Base-by-base conservation (phyloP, 2,797 vertebrate species). In the Gallinago nigripennis region DNA sequence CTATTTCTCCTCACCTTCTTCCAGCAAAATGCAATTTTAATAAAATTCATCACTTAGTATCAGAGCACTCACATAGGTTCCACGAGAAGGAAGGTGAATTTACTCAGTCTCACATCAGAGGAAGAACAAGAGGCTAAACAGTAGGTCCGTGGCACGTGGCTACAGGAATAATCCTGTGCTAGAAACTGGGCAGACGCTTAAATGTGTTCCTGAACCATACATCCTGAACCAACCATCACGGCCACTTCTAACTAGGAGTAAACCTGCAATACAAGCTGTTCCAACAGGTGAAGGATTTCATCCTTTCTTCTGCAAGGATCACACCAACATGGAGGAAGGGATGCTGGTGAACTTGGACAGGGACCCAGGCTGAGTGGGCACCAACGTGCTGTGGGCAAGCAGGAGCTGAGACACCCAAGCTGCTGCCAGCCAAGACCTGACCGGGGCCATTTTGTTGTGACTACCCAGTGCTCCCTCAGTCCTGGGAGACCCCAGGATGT, bases 301-400 rank as follows among this genome's bases (percentile, higher is more conserved):
- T 73, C 27, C 12, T 73, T 69, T 48, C 65, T 58, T 88, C 65
- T 51, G 17, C 51, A 80, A 76, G n/a, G 19, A 8, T 70, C 25
- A 23, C 30, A 66, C 23, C 58, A 76, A 17, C 23, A n/a, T 16
- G 12, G 9, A 25, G 9, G 30, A 70, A 65, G 27, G 0, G 6
- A 48, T 46, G 27, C 30, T 61, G 37, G 17, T 30, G 46, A 65
- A 51, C 48, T 24, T 68, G 76, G n/a, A 30, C 43, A 58, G 50
- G 14, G 63, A 53, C 9, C 11, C 1, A 0, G 41, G 41, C 23
- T 65, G 63, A 76, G 14, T 0, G 1, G 61, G 30, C 15, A 7
- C 28, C 51, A 45, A 25, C 5, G 7, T 19, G 24, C 56, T 69
- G 61, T 27, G 33, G 61, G 30, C 25, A 71, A 31, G 53, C 43